Percentiles rank a stretch among this genome's conserved stretches.
These are phyloP conservation scores for Phoxinus phoxinus DNA, from an alignment of 2,113 vertebrate genomes.

Conservation along the genomic window DNA sequence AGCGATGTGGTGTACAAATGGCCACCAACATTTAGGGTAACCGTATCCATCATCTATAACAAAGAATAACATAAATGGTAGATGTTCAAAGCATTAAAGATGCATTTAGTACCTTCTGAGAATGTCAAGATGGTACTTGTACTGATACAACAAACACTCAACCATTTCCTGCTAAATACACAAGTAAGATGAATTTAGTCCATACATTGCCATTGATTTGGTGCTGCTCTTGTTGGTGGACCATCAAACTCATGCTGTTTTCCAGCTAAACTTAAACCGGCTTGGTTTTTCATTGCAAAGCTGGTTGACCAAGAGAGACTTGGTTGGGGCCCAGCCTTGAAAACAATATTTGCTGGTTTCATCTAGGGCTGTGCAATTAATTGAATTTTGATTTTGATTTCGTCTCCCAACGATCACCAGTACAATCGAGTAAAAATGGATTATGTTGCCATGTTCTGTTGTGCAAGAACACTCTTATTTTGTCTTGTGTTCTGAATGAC, in stretches of 20 bases:
- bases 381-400: too few species aligned
- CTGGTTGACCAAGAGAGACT: neutral
- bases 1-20: slow-evolving; percentile 88
- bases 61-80: neutral
- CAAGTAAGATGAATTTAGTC: neutral
- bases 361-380: too few species aligned
- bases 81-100: neutral
- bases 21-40: slow-evolving; percentile 89
- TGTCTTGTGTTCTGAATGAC: too few species aligned
- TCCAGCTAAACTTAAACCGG: neutral
- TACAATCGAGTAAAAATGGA: too few species aligned
- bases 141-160: neutral
- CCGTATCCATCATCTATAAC: slow-evolving; percentile 86
- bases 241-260: neutral
- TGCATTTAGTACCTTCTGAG: neutral
- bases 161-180: neutral
- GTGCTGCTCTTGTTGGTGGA: neutral
- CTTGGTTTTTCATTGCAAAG: neutral
- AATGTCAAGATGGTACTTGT: neutral
- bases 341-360: neutral
- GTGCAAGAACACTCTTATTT: too few species aligned
- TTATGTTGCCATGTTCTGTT: too few species aligned
- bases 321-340: neutral
- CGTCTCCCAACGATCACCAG: too few species aligned
- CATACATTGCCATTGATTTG: neutral